A percentile compares a stretch with the other conserved stretches of the same genome.
phyloP scores from a whole-genome alignment of 2,797 vertebrate genomes.

The Pteropus rufus region DNA sequence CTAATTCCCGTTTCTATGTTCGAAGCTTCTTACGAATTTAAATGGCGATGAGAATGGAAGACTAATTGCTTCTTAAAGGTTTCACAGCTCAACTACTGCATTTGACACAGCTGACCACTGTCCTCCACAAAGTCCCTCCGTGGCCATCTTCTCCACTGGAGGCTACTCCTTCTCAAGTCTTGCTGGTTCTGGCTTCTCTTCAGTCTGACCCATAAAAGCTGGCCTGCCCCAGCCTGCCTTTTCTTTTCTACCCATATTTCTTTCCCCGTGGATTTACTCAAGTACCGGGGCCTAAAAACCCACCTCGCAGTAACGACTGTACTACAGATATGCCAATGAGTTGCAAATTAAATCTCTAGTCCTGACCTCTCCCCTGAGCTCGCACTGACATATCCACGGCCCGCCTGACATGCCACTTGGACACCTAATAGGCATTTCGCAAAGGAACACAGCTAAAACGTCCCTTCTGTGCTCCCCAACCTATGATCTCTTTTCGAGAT shows the following conservation, averaged over 20 bases:
- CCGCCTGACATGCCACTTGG: background rate
- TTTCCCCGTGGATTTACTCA: background rate
- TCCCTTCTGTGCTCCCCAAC: background rate
- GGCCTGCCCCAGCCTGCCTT: background rate
- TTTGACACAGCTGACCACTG: background rate
- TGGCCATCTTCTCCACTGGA: background rate
- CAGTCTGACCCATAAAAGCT: background rate
- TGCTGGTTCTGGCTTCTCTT: background rate
- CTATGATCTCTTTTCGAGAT: background rate
- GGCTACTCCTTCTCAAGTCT: background rate
- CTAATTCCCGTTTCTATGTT: background rate
- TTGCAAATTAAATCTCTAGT: background rate
- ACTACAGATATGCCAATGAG: background rate
- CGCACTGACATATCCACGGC: background rate
- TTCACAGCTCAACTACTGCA: background rate
- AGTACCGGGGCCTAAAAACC: background rate
- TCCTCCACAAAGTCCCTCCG: background rate
- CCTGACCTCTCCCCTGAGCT: background rate
- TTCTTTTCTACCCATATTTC: background rate
- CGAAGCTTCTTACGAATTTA: background rate
- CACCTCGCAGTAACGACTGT: background rate
- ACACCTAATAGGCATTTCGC: background rate
- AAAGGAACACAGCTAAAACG: background rate
- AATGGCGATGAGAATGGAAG: background rate
- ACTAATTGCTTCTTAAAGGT: background rate